These are phyloP conservation scores for Seison nebaliae DNA, from an alignment of 1,140 invertebrate species.

Conservation along the genomic window DNA sequence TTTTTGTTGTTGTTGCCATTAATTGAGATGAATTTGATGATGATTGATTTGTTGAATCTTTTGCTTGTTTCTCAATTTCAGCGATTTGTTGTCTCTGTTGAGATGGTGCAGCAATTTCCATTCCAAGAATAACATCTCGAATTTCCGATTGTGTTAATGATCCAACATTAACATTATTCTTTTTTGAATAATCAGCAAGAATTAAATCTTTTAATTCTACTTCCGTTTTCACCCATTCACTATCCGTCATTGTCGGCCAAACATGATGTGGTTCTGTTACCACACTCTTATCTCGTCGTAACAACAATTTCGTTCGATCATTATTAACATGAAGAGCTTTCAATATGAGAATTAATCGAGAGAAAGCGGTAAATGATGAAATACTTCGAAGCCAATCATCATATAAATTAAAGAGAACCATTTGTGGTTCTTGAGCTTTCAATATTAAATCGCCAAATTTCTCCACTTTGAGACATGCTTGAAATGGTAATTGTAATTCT, in stretches of 20 bases:
- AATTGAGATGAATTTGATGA: constrained; percentile 70
- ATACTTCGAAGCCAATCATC: constrained; percentile 82
- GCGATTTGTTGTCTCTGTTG: constrained; percentile 94
- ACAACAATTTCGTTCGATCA: constrained; percentile 81
- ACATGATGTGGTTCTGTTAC: constrained; percentile 96
- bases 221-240: constrained; percentile 93
- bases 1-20: constrained; percentile 82
- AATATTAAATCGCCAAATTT: constrained; percentile 96
- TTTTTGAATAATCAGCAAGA: constrained; percentile 93
- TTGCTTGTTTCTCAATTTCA: constrained; percentile 98
- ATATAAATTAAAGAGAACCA: constrained; percentile 96
- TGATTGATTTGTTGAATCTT: constrained; percentile 55
- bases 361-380: constrained; percentile 49
- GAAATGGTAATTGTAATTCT: constrained; percentile 91
- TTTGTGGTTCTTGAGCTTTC: constrained; percentile 96
- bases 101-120: constrained; percentile 96
- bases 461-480: constrained; percentile 90
- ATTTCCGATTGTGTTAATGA: constrained; percentile 95
- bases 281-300: constrained; percentile 94
- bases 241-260: constrained; percentile 83
- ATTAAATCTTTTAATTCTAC: constrained; percentile 92
- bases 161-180: constrained; percentile 97
- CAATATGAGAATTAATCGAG: constrained; percentile 75
- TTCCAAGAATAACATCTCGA: constrained; percentile 90
- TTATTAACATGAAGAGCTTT: constrained; percentile 93